Base-by-base conservation (phyloP, 2,113 vertebrate genomes). In the Orientallactaga bullata region DNA sequence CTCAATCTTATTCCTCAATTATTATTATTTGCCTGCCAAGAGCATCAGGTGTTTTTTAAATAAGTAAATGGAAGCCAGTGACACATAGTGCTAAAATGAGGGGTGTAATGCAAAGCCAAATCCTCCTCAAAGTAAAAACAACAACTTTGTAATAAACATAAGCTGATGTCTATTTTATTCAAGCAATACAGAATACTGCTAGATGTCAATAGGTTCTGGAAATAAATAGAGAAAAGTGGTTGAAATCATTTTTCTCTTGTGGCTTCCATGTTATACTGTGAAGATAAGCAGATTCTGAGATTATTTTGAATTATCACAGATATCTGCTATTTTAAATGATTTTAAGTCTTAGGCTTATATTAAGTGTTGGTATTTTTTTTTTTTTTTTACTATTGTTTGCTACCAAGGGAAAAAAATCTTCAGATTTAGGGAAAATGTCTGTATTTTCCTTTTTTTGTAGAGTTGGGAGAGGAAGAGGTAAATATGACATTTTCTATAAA, bases 1-100 rank as follows among this genome's bases (percentile, higher is more conserved):
- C 26, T n/a, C 85, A 71, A 17, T 89, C 15, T 72, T 81, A 79
- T 12, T 91, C 20, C 26, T 78, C 37, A 65, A 37, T 35, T 69
- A n/a, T 35, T 69, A n/a, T 91, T 76, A 72, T 58, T 88, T 94
- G 37, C 91, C 42, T 30, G 86, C 47, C 91, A 78, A 37, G 81
- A 93, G 24, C 88, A 23, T 85, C 37, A 69, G 58, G 77, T 94
- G 35, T 91, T 95, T 95, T 94, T 79, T 80, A 17, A 91, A 68
- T 91, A 93, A 69, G 20, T 83, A 89, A 91, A 91, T 85, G 24
- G 91, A 77, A 95, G 72, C 76, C 60, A 91, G 30, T 66, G 81
- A 77, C 35, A 61, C 61, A 35, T 76, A 61, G 66, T 85, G 77
- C 89, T 94, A 90, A 91, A 63, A 78, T 24, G 28, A 21, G 11